Evolutionary conservation across 2,888 invertebrate genomes (phyloP), one percentile per base, ranked within the genome.

Genomic region (Drosophila paracracens): DNA sequence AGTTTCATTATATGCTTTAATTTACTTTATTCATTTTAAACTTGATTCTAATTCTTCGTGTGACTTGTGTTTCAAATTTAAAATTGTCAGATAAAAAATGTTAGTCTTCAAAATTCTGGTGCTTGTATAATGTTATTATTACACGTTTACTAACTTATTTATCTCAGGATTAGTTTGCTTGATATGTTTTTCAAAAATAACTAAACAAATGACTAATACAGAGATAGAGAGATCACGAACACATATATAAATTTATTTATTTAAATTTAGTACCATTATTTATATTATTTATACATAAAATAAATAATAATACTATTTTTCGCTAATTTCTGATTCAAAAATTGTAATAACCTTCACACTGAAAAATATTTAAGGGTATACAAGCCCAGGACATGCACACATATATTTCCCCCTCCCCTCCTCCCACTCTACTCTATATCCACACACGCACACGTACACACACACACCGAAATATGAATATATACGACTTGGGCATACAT

Each of bases 401-500:
- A 61, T 31, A 58, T 33, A 70, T 27, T 43, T 53, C 11, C 46
- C 31, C 38, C 33, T 46, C 38, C 54, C 31, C 50, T 27, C 60
- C 43, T 57, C 21, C 35, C 18, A 69, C 29, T 57, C 7, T 16
- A 50, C 27, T 7, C 18, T 38, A 18, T 38, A n/a, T 21, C 18
- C 2, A 43, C 25, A 38, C n/a, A n/a, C 4, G 27, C 54, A 38
- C 27, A 63, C 31, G 33, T 33, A 33, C 29, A 60, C 40, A 48
- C 21, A 56, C 33, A 62, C 29, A 63, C 18, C 52, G 40, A 59
- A 11, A 54, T 8, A 31, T 7, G 51, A 25, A 46, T 36, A 69
- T 43, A 56, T 36, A 68, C 53, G 64, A 67, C 56, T 46, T 69
- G 52, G 64, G 62, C 60, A 69, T 68, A 78, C 52, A 61, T 59